Conservation (phyloP, 2,113 vertebrate species). For the Lethenteron camtschaticum region DNA sequence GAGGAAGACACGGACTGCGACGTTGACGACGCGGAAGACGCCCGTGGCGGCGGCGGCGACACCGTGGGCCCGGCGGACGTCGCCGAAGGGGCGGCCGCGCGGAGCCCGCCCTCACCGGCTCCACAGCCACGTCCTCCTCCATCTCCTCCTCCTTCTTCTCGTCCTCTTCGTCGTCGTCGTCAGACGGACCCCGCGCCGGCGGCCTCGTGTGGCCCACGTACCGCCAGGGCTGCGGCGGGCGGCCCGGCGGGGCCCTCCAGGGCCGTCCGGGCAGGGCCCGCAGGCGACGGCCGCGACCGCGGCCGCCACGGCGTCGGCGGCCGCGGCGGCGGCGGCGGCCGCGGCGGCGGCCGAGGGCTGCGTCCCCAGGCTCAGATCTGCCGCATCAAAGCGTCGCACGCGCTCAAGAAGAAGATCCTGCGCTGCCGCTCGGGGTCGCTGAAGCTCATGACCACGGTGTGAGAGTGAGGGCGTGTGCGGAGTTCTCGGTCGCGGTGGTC, state of each 20-base stretch:
- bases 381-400: constrained; percentile 71
- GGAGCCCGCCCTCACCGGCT: background rate
- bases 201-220: constrained; percentile 56
- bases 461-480: constrained; percentile 12
- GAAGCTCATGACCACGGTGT: constrained; percentile 86
- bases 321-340: constrained; percentile 10
- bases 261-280: too few species aligned
- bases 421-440: constrained; percentile 60
- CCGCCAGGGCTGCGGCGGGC: constrained; percentile 25
- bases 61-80: too few species aligned
- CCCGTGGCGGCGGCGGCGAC: too few species aligned
- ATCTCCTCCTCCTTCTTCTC: constrained; percentile 10
- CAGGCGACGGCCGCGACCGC: constrained; percentile 13
- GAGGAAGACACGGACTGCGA: too few species aligned
- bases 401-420: constrained; percentile 74
- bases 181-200: constrained; percentile 19
- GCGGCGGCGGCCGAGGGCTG: constrained; percentile 19
- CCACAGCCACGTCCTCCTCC: constrained; percentile 15
- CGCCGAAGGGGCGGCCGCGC: constrained; percentile 11
- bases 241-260: too few species aligned
- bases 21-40: too few species aligned
- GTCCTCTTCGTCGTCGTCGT: too few species aligned
- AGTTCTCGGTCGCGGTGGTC: too few species aligned
- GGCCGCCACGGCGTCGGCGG: constrained; percentile 5
- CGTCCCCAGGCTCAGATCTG: constrained; percentile 35